Evolutionary conservation across 2,888 invertebrate genomes (phyloP).

Genomic region (Hydroisotoma schaefferi): DNA sequence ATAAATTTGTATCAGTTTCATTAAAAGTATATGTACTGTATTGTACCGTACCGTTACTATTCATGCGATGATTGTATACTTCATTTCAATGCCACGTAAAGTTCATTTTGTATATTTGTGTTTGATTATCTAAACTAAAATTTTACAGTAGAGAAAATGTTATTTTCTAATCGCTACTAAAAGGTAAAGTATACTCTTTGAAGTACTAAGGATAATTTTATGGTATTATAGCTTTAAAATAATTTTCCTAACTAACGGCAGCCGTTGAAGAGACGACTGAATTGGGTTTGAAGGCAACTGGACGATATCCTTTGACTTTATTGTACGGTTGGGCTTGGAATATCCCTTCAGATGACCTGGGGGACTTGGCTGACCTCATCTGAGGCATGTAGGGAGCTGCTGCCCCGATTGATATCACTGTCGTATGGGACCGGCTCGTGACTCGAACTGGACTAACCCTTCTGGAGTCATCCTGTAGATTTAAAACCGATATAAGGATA

Average conservation of each 20-base stretch:
- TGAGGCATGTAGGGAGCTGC: slow-evolving; percentile 1
- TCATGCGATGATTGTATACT: too few relatives aligned
- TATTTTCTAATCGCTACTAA: too few relatives aligned
- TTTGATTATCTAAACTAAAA: too few relatives aligned
- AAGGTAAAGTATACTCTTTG: too few relatives aligned
- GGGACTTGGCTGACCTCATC: slow-evolving; percentile 10
- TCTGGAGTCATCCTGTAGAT: background rate
- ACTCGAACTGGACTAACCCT: background rate
- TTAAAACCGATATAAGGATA: background rate
- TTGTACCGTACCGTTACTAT: too few relatives aligned
- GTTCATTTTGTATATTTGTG: too few relatives aligned
- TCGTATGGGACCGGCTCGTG: slow-evolving; percentile 1
- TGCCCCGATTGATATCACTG: slow-evolving; percentile 12
- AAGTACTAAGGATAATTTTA: background rate
- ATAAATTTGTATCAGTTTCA: too few relatives aligned
- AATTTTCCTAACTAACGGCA: too few relatives aligned
- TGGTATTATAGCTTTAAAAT: background rate
- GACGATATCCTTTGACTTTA: slow-evolving; percentile 52
- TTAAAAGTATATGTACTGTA: too few relatives aligned
- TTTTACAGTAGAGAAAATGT: too few relatives aligned
- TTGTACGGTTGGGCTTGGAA: slow-evolving; percentile 17
- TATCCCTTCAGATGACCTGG: too few relatives aligned
- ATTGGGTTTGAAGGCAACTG: slow-evolving; percentile 54
- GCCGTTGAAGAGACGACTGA: background rate
- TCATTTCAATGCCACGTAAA: too few relatives aligned